Base-by-base conservation (phyloP, 1,140 invertebrate genomes). In the Temnothorax longispinosus region DNA sequence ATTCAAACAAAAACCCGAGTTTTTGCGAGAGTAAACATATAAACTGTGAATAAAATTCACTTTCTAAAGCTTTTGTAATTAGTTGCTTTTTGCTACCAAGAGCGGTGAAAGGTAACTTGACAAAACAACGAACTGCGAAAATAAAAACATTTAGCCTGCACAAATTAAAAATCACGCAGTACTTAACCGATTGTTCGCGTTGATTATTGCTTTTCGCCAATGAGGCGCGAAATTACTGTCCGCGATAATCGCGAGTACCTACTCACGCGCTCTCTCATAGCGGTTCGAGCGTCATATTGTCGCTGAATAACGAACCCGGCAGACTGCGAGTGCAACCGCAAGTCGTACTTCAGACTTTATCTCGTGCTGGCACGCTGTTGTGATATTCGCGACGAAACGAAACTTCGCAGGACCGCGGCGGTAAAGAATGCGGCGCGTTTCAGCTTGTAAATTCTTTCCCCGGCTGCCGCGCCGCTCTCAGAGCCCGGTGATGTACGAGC, bases 391-490 rank as follows among this genome's bases (percentile, higher is more conserved):
- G 72, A 65, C 81, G 72, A 67, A 54, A 76, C 71, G 64, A 71
- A 85, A 87, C 54, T 67, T 74, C 27, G 60, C 35, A 58, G 27
- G 15, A 15, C 47, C 60, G 50, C 13, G 58, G 41, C 41, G 81
- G 65, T 81, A 72, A 85, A 69, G 86, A 87, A 85, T 71, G 86
- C 87, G 27, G 60, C 67, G 85, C 65, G 74, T 86, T 86, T 86
- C 52, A 65, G 82, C 67, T 77, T 88, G 82, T 88, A 86, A 78
- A 88, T 88, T 77, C 87, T 71, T 77, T 85, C 72, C 60, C 50
- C 58, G 56, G 52, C 52, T 3, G 62, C 21, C 67, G 71, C 13
- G 44, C 38, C 76, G 44, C 76, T 69, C 13, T 5, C 64, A 13
- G 35, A 65, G 64, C 15, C 27, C 21, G 86, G 58, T 76, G 71